Conservation (phyloP, 2,888 invertebrate genomes). For the Drosophila seclusa region DNA sequence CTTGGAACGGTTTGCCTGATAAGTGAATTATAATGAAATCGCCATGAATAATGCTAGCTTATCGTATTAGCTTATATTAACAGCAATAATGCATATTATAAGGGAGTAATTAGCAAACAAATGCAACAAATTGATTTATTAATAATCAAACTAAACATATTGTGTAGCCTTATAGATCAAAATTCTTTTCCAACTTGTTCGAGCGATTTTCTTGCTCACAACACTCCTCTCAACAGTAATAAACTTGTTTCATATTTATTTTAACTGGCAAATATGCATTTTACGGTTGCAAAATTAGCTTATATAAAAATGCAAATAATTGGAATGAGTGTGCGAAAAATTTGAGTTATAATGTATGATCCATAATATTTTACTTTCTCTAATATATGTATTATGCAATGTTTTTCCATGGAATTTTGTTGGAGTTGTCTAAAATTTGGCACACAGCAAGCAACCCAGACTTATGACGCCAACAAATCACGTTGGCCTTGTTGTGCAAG, state of each 20-base stretch:
- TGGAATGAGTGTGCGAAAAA: not conserved
- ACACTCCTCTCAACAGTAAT: not conserved
- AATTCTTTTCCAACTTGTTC: not conserved
- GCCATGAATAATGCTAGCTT: constrained; percentile 56
- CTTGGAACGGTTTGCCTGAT: constrained; percentile 31
- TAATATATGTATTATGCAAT: constrained; percentile 10
- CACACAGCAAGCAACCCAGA: constrained; percentile 70
- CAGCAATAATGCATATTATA: constrained; percentile 2
- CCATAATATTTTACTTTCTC: not conserved
- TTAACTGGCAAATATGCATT: not conserved
- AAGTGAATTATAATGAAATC: constrained; percentile 38
- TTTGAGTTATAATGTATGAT: not conserved
- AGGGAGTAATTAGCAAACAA: not conserved
- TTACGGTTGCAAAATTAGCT: not conserved
- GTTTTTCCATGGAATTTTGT: constrained; percentile 13
- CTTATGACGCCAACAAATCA: constrained; percentile 53
- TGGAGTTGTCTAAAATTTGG: constrained; percentile 22
- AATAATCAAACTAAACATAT: not conserved
- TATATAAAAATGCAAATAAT: not conserved
- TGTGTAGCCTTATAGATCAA: not conserved
- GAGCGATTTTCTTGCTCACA: not conserved
- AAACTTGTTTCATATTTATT: not conserved
- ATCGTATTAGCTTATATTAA: constrained; percentile 35
- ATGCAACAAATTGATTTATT: not conserved
- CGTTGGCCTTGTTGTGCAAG: constrained; percentile 22